Evolutionary conservation across 2,113 vertebrate species (phyloP).

Genomic region (Heloderma charlesbogerti): DNA sequence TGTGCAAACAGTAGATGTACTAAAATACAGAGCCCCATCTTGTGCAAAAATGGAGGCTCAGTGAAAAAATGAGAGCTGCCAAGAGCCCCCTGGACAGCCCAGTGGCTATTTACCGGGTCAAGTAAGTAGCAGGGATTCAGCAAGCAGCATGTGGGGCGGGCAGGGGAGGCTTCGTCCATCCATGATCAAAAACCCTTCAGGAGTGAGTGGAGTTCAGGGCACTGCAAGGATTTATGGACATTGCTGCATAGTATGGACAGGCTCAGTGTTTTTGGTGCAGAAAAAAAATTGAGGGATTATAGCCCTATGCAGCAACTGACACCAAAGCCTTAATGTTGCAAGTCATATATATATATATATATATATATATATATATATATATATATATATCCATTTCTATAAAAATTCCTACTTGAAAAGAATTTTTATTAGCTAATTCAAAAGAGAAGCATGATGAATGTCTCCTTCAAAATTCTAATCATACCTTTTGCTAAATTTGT

Average conservation of each 20-base stretch:
- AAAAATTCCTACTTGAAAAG: conserved; percentile 49
- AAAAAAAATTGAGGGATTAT: conserved; percentile 48
- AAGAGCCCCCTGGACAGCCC: too few relatives aligned
- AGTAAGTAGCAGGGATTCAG: too few relatives aligned
- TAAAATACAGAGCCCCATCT: too few relatives aligned
- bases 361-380: too few relatives aligned
- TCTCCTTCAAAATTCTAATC: conserved; percentile 43
- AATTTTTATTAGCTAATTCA: conserved; percentile 69
- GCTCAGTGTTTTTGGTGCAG: conserved; percentile 52
- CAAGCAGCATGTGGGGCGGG: too few relatives aligned
- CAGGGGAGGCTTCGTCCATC: too few relatives aligned
- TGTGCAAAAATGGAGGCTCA: too few relatives aligned
- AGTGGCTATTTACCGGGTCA: too few relatives aligned
- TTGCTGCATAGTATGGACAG: conserved; percentile 28
- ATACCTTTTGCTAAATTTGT: conserved; percentile 42
- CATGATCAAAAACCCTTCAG: background rate
- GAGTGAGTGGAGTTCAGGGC: background rate
- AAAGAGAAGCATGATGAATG: conserved; percentile 53
- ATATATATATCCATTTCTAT: conserved; percentile 44
- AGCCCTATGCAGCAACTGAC: conserved; percentile 32
- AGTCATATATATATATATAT: too few relatives aligned
- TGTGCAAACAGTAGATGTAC: too few relatives aligned
- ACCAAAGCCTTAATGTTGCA: conserved; percentile 18
- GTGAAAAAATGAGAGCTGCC: too few relatives aligned
- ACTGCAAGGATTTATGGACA: background rate